Percentiles rank a stretch among this genome's conserved stretches.
Conservation (phyloP, 2,113 vertebrate species). For the Haemorhous mexicanus region DNA sequence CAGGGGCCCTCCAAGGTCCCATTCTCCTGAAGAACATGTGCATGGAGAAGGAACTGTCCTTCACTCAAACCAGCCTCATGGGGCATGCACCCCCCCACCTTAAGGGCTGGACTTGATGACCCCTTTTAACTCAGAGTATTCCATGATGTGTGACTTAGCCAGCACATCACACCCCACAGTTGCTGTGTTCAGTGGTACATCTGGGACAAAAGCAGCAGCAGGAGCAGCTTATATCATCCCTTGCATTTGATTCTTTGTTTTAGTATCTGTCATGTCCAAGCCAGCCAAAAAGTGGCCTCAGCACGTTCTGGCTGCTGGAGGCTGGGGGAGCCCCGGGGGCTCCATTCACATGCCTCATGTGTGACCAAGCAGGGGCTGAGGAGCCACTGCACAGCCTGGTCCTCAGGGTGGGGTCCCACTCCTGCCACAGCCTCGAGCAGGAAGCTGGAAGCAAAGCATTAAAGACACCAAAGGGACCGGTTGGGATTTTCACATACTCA, state of each 20-base stretch:
- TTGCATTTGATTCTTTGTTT: neutral
- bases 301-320: neutral
- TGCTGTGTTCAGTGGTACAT: neutral
- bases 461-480: neutral
- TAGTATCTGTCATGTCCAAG: neutral
- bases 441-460: neutral
- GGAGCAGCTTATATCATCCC: neutral
- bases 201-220: neutral
- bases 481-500: neutral
- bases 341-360: slow-evolving; percentile 23
- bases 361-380: slow-evolving; percentile 20
- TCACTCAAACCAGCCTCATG: neutral
- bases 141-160: neutral
- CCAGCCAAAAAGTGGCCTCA: slow-evolving; percentile 42
- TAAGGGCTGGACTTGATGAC: accelerated
- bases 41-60: neutral
- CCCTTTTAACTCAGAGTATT: neutral
- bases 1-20: neutral
- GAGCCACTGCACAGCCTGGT: slow-evolving; percentile 19
- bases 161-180: neutral
- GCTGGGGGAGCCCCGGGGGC: neutral
- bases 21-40: neutral
- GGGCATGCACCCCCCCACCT: neutral
- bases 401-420: slow-evolving; percentile 34
- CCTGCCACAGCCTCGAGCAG: neutral